Evolutionary conservation across 2,888 invertebrate species (phyloP), one percentile per base, ranked within the genome.

Genomic region (Chloroclysta siterata): DNA sequence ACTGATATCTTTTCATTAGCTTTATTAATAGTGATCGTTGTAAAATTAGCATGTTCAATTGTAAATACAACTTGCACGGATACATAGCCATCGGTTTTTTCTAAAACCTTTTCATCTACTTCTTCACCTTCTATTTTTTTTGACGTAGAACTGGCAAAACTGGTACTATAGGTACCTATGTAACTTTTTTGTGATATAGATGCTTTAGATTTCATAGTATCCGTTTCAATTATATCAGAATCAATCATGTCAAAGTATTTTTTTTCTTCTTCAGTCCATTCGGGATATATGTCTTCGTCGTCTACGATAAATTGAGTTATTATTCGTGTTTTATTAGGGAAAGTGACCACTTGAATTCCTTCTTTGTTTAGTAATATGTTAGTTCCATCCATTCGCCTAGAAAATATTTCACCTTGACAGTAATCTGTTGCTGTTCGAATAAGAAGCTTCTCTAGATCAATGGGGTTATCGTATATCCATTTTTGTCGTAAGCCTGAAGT

Each of bases 1-100:
- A 91, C 73, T 6, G 80, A 75, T 64, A 92, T 78, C 55, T 78
- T 81, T 8, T 72, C 81, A 62, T 78, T 81, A 36, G 79, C 74
- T 75, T 87, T 89, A 72, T 93, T 86, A 63, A 93, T 83, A 50
- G 83, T 84, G 15, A 94, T 82, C n/a, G 92, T 90, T n/a, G 94
- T 87, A 72, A 94, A 94, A 79, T 93, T 89, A 41, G 81, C 78
- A 82, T 94, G 94, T 76, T 94, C 94, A 64, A 93, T 80, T 1
- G 83, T 84, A 69, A 80, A 87, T 48, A 81, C 69, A 10, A 88
- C 64, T 66, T 85, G 81, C 10, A 92, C 73, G n/a, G 86, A 87
- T 60, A 90, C 53, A 66, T 85, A 92, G 7, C 91, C 91, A 73
- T 91, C 91, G 0, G 68, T 73, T 65, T 82, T 74, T 63, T 66